Evolutionary conservation across 2,797 vertebrate species (phyloP), one percentile per base, ranked within the genome.

Genomic region (Mus spretus): DNA sequence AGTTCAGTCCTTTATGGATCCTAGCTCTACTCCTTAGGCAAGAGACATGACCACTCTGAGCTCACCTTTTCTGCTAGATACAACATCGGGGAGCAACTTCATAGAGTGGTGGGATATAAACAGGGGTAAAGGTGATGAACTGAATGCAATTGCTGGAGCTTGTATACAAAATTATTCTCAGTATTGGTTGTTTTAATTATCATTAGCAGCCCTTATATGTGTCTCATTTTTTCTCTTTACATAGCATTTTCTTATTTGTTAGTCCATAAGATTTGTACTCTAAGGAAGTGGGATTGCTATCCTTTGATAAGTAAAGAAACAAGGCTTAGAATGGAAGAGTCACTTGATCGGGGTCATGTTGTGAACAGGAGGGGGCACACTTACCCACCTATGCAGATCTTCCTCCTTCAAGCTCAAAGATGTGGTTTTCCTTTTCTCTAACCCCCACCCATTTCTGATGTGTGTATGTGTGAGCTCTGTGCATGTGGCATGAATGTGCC

Each of bases 161-260:
- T 34, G 1, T 3, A n/a, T 2, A 4, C 20, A 75, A 75, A 79
- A 77, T 3, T 14, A 53, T 65, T 59, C 65, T 96, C 72, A 50
- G 57, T 50, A 82, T 50, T 81, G 5, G 72, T 53, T 91, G 37
- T 57, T 87, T 91, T 90, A 83, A 67, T 53, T 81, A 77, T 90
- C 84, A 63, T 55, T 81, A 90, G 63, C 74, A 84, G 81, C 2
- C 31, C 20, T 61, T 34, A 87, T 75, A 78, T 24, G 31, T 78
- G 78, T 90, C 78, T 61, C 20, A 57, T 40, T 93, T 90, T 90
- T 89, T 87, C n/a, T 89, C 44, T 65, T 86, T 50, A 91, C 31
- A 28, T 89, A 93, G 37, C 50, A 79, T 50, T 61, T 93, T 50
- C 10, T 50, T 22, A 70, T 75, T 40, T 70, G 22, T 74, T 79